Evolutionary conservation across 35 echinoderm and acorn worm species (phyloP), one percentile per base, ranked within the genome.

Genomic region (Amphiura filiformis): DNA sequence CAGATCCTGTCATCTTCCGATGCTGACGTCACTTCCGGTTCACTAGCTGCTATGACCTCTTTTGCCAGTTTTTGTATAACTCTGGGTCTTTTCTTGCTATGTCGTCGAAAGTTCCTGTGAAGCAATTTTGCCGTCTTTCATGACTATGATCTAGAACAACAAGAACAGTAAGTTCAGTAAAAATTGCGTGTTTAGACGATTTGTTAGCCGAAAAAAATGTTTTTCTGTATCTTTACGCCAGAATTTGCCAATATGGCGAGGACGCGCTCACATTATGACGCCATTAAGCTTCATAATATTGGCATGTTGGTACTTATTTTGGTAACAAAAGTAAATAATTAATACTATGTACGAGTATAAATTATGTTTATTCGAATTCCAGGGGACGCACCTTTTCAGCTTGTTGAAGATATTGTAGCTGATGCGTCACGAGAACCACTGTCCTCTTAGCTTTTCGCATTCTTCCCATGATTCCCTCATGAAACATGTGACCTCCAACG

Each of bases 391-490:
- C 95, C 61, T 76, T 52, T 38, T 97, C 84, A 31, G 95, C 95
- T 32, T 88, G 56, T 76, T 97, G 84, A 26, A 97, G 57, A 41
- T 97, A 93, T 42, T 97, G 95, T 0, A 97, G 17, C 49, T 93
- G 91, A 93, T 97, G 95, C 3, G 95, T 97, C 3, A 97, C 91
- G 26, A 97, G 85, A 1, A 97, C 82, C 0, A 93, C 91, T 39
- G 95, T 97, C 41, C 88, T 70, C 31, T 86, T 65, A 22, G 87
- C 77, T 70, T 82, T 82, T 0, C 86, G n/a, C 32, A 97, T 41
- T 26, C 84, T 80, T 42, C 88, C 82, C 33, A 84, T 56, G 84
- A 97, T 92, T n/a, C 95, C 95, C 30, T 97, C 76, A 36, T 91
- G 83, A 44, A 97, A 93, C 34, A 97, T 81, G 23, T 90, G 88